Evolutionary conservation across 2,113 vertebrate genomes (phyloP), one percentile per base, ranked within the genome.

Genomic region (Colius striatus): DNA sequence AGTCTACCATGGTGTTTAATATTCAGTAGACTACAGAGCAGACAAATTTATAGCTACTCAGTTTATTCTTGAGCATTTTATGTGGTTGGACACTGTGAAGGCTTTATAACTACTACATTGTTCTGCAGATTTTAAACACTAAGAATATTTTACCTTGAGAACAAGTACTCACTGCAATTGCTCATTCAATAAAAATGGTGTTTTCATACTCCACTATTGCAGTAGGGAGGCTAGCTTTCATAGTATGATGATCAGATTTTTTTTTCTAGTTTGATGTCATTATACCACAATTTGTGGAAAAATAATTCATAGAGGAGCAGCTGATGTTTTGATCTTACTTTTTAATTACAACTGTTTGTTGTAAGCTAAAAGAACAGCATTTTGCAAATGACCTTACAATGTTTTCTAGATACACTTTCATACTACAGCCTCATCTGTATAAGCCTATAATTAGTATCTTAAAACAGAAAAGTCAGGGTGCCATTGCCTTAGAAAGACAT

Each of bases 41-140:
- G 90, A 80, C 65, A 65, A 29, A 60, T 95, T 94, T 91, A 91
- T 41, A 87, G 45, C 94, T 94, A 72, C 29, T 96, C 55, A 77
- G 7, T 94, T 95, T 23, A 80, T 54, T 63, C 80, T 81, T 88
- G 84, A 92, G 34, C 25, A 30, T 94, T 96, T 97, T 94, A 93
- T 78, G 73, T 87, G 90, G 68, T 68, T 58, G 45, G 36, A 76
- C 41, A 54, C 47, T 77, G 51, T 94, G 58, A 91, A 86, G 62
- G 43, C 89, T 92, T 94, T 92, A 10, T 92, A 89, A 92, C 29
- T 89, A 30, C 50, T 93, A 2, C 81, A 78, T 41, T 79, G 55
- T 94, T 70, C 51, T 66, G 16, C 38, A 94, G 58, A 43, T 68
- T 60, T 95, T 96, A 75, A 94, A 53, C 53, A 57, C 21, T 79